Evolutionary conservation across 2,888 invertebrate genomes (phyloP).

Genomic region (Dicyrtomina minuta): DNA sequence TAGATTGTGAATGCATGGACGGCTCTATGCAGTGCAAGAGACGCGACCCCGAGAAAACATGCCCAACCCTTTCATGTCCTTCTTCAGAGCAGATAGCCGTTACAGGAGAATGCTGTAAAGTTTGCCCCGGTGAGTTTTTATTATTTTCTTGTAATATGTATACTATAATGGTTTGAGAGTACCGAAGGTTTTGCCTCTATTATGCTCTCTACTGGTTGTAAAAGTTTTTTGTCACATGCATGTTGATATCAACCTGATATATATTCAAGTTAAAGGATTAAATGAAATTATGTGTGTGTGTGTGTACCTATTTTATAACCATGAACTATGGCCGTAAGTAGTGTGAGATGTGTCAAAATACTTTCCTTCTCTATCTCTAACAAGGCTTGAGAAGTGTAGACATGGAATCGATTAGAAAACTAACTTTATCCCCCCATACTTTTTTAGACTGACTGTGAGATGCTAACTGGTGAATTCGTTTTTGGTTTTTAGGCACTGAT

Average conservation of each 20-base stretch:
- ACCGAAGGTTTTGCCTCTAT: neutral
- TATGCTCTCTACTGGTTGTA: neutral
- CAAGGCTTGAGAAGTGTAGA: too few species aligned
- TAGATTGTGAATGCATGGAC: constrained; percentile 79
- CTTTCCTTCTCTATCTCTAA: neutral
- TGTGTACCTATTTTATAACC: too few species aligned
- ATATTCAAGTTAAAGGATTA: too few species aligned
- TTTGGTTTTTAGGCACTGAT: constrained; percentile 68
- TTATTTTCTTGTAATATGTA: neutral
- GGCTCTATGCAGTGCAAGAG: constrained; percentile 77
- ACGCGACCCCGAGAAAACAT: constrained; percentile 71
- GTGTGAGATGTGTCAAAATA: neutral
- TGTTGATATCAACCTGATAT: too few species aligned
- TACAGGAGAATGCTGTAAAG: constrained; percentile 84
- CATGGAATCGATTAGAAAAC: too few species aligned
- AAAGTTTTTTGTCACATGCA: too few species aligned
- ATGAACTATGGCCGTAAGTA: neutral
- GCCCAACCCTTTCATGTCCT: constrained; percentile 77
- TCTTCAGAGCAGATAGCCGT: constrained; percentile 75
- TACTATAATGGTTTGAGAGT: neutral
- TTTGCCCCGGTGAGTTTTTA: constrained; percentile 72
- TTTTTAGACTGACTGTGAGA: too few species aligned
- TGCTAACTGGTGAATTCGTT: neutral
- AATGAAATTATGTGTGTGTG: too few species aligned
- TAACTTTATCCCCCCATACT: too few species aligned